Evolutionary conservation across 2,888 invertebrate species (phyloP), one percentile per base, ranked within the genome.

Genomic region (Lycocerus yunnanus): DNA sequence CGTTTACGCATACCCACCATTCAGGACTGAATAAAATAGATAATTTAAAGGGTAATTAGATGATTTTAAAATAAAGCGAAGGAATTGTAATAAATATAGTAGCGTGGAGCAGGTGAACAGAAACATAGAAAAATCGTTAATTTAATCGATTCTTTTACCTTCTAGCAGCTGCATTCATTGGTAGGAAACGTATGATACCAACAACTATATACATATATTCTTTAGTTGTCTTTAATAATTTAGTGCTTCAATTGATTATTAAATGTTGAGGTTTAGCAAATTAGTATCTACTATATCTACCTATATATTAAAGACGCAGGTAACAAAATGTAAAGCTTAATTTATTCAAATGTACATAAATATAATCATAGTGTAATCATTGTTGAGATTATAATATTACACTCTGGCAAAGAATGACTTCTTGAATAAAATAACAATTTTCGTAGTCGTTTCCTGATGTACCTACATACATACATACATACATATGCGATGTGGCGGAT

Each of bases 391-490:
- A 76, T 76, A 76, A 61, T 78, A 66, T 66, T 24, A 79, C 79
- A 78, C 61, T n/a, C n/a, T 70, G 74, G 73, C 72, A 70, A 77
- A 68, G 70, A 77, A 76, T 59, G 68, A 69, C 73, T 68, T 74
- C 73, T 69, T 78, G 79, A 77, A 78, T 78, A 79, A 78, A 78
- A 79, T 78, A 79, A 79, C 78, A 76, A 79, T 79, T 77, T 72
- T 72, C 66, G 58, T 66, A 63, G 69, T 68, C 58, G 72, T 76
- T 76, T 76, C 76, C 76, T 76, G 43, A 43, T 43, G 76, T 72
- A 68, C 69, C 60, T 60, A 63, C 61, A 63, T 43, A 43, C 43
- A 63, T 72, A 68, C 69, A 15, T 60, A 63, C 61, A 63, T 43
- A 43, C 43, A 63, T 63, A 63, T 20, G 16, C 61, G 13, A n/a